A percentile compares a stretch with the other conserved stretches of the same genome.
These are phyloP conservation scores for Epiblema foenella DNA, from an alignment of 2,888 invertebrate species.

Conservation along the genomic window DNA sequence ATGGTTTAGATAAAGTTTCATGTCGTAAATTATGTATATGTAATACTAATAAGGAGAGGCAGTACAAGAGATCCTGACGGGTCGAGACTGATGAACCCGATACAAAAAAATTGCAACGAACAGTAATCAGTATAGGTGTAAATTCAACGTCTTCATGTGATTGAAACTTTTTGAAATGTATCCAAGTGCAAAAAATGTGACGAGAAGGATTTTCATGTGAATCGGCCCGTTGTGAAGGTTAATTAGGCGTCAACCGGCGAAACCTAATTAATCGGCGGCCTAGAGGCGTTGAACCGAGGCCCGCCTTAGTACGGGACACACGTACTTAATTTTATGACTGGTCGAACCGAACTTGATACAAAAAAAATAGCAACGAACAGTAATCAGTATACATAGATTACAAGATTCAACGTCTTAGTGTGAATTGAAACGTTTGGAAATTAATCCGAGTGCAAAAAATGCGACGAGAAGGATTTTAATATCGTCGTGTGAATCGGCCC, in stretches of 20 bases:
- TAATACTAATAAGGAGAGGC: too few relatives aligned
- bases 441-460: conserved; percentile 22
- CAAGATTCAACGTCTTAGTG: too few relatives aligned
- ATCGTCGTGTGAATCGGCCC: conserved; percentile 50
- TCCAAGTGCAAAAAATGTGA: conserved; percentile 20
- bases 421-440: too few relatives aligned
- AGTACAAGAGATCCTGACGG: too few relatives aligned
- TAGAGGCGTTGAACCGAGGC: conserved; percentile 50
- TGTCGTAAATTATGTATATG: too few relatives aligned
- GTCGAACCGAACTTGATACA: too few relatives aligned
- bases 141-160: too few relatives aligned
- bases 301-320: conserved; percentile 46
- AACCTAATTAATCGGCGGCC: conserved; percentile 63
- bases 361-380: too few relatives aligned
- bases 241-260: conserved; percentile 64
- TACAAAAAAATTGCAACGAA: too few relatives aligned
- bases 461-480: conserved; percentile 27
- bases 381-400: background rate
- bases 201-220: conserved; percentile 41
- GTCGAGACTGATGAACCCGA: too few relatives aligned
- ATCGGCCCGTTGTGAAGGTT: conserved; percentile 56
- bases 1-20: too few relatives aligned
- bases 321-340: too few relatives aligned
- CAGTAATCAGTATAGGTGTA: background rate
- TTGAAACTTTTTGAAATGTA: conserved; percentile 15